Evolutionary conservation across 2,113 vertebrate genomes (phyloP), one percentile per base, ranked within the genome.

Genomic region (Brienomyrus brachyistius): DNA sequence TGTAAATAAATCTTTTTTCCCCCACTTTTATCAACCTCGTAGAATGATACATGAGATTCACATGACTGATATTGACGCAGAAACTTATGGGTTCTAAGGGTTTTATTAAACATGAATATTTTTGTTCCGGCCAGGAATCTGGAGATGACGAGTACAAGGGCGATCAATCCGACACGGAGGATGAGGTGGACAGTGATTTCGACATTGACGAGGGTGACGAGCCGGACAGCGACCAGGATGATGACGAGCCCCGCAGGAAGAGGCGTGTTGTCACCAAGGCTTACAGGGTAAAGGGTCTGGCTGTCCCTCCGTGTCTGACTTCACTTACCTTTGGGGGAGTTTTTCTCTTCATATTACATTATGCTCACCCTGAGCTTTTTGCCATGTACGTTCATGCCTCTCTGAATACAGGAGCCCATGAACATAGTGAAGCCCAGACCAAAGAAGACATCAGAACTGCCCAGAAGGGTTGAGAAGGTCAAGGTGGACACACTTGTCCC

Each of bases 131-230:
- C 54, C 92, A 99, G 98, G 98, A 99, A 92, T 98, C 98, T 0
- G 98, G 98, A 3, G 98, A 99, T 10, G 98, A 99, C 0, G 98
- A 99, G 91, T 99, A 98, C 93, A 95, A 97, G 1, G 97, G 97
- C 0, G 98, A 99, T 62, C 97, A 98, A 92, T 99, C 98, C 0
- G 98, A 97, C 93, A 98, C 97, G 7, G 98, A 99, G 82, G 98
- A 99, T 0, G 98, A 99, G 89, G 98, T 99, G 84, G 98, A 99
- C 93, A 99, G 98, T 0, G 98, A 99, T 91, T 99, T 99, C 0
- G 98, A 99, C 94, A 98, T 99, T 0, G 98, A 99, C 1, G 98
- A 99, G 91, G 98, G 98, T 0, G 98, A 99, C 0, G 98, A 98
- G 91, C 98, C 98, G 0, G 93, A 95, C 94, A 99, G 98, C 0